Evolutionary conservation across 2,888 invertebrate genomes (phyloP), one percentile per base, ranked within the genome.

Genomic region (Caenorhabditis macrosperma): DNA sequence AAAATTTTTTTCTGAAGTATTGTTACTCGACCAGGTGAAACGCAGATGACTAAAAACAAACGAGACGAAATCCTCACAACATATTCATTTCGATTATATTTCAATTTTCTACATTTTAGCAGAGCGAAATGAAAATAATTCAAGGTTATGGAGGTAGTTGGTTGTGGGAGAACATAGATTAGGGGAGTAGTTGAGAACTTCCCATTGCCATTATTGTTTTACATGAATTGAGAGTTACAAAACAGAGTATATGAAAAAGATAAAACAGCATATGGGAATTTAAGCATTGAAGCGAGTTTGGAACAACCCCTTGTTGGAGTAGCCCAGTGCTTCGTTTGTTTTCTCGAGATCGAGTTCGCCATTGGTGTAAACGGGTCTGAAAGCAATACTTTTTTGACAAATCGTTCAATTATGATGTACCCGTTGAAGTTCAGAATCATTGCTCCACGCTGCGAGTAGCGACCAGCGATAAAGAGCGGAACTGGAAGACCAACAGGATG

Each of bases 391-490:
- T 10, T 20, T 6, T 20, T 48, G 38, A 5, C 12, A 26, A 22
- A 30, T 15, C 0, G 1, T 0, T 17, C 7, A n/a, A 4, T 1
- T n/a, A 9, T 26, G 2, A n/a, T 44, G 9, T 46, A 78, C 78
- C 64, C 64, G 7, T 60, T 20, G 33, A 38, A 46, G 0, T 22
- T 20, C 12, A 78, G 54, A 6, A 71, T 30, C 71, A 64, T 64
- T 0, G 66, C 66, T 55, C 80, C 84, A 17, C 84, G 55, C 57
- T 81, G 77, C 2, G 78, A 66, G 57, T 71, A 81, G 1, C 75
- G 69, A 6, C 61, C 80, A 30, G 84, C 84, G 10, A 84, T 78
- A 54, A 52, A 55, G 2, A 84, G 60, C 24, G 82, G 82, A 7
- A 71, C 81, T 1, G 84, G 84, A 0, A 84, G 28, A 3, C 66